Percentiles rank a stretch among this genome's conserved stretches.
Conservation (phyloP, 2,113 vertebrate genomes). For the Dascyllus trimaculatus region DNA sequence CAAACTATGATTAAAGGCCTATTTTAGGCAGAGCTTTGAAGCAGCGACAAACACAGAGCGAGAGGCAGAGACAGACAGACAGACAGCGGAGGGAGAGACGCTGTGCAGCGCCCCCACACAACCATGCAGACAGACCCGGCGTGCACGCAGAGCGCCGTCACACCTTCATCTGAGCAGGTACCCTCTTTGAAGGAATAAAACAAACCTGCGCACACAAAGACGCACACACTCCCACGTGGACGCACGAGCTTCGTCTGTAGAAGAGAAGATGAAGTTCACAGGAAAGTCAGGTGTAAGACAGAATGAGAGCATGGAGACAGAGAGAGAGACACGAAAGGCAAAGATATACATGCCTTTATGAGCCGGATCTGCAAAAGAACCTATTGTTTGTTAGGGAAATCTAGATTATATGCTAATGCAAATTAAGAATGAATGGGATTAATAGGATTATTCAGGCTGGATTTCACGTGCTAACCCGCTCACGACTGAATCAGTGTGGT, state of each 20-base stretch:
- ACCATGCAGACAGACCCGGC: slow-evolving; percentile 36
- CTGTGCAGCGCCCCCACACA: slow-evolving; percentile 33
- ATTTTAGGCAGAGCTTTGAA: slow-evolving; percentile 84
- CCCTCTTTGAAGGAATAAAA: slow-evolving; percentile 59
- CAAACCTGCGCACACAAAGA: slow-evolving; percentile 34
- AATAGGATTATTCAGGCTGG: slow-evolving; percentile 27
- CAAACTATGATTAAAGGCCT: slow-evolving; percentile 86
- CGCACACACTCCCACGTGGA: slow-evolving; percentile 45
- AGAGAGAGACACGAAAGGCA: slow-evolving; percentile 31
- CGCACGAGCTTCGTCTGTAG: slow-evolving; percentile 49
- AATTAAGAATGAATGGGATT: slow-evolving; percentile 12
- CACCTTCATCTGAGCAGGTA: slow-evolving; percentile 52
- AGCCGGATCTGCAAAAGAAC: slow-evolving; percentile 12
- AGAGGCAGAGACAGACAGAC: slow-evolving; percentile 45
- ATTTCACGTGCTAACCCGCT: not conserved
- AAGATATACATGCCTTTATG: slow-evolving; percentile 10
- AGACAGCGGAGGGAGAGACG: slow-evolving; percentile 39
- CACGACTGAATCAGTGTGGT: slow-evolving; percentile 6
- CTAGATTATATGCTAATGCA: slow-evolving; percentile 8
- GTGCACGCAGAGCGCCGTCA: slow-evolving; percentile 4
- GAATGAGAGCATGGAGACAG: slow-evolving; percentile 72
- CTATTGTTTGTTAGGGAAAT: slow-evolving; percentile 4
- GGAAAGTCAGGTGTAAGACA: slow-evolving; percentile 71
- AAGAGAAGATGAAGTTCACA: slow-evolving; percentile 63
- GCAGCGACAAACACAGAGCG: slow-evolving; percentile 59